Conservation (phyloP, 2,888 invertebrate species). For the Eulithis testata region DNA sequence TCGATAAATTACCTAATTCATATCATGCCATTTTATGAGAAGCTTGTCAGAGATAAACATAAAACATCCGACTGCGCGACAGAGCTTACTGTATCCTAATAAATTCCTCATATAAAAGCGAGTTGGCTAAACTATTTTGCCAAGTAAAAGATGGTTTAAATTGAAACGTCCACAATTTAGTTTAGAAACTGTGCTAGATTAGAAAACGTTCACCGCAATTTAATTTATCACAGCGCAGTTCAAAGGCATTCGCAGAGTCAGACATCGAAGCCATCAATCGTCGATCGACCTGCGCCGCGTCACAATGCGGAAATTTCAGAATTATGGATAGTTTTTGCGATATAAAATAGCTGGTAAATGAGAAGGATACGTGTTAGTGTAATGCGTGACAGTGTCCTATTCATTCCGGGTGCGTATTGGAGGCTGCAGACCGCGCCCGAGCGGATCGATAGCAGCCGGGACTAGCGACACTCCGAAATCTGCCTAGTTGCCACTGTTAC, state of each 20-base stretch:
- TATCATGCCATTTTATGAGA: constrained; percentile 11
- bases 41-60: constrained; percentile 13
- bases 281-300: constrained; percentile 30
- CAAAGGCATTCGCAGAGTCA: constrained; percentile 34
- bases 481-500: constrained; percentile 18
- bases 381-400: constrained; percentile 42
- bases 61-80: constrained; percentile 7
- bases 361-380: constrained; percentile 33
- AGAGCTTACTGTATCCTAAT: background rate
- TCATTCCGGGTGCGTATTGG: constrained; percentile 36
- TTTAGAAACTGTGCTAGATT: constrained; percentile 24
- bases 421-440: constrained; percentile 37
- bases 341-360: constrained; percentile 33
- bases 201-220: constrained; percentile 22
- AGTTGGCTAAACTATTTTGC: constrained; percentile 6
- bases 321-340: constrained; percentile 21
- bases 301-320: constrained; percentile 22
- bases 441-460: constrained; percentile 35
- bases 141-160: constrained; percentile 6
- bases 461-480: constrained; percentile 8
- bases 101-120: constrained; percentile 8
- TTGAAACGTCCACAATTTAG: constrained; percentile 11
- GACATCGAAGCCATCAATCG: constrained; percentile 37
- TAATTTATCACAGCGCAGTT: constrained; percentile 33
- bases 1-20: constrained; percentile 27